Conservation (phyloP, 2,113 vertebrate genomes). For the Myotis davidii region DNA sequence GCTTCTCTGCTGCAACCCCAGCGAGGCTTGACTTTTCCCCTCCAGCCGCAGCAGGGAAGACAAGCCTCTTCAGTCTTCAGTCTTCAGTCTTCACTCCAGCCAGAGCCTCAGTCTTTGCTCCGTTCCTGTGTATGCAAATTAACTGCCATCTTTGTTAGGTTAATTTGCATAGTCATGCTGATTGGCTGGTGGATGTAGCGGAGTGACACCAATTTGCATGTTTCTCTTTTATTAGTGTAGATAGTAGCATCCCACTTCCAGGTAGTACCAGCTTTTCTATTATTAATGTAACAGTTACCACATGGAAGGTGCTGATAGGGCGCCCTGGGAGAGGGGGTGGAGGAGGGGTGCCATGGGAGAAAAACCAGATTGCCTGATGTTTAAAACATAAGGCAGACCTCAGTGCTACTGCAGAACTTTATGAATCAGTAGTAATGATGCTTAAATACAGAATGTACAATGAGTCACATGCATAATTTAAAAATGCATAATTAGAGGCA, state of each 20-base stretch:
- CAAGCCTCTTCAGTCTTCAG: too few species aligned
- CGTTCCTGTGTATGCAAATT: too few species aligned
- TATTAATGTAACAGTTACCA: background rate
- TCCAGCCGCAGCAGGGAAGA: too few species aligned
- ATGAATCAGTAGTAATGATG: background rate
- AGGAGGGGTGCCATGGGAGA: background rate
- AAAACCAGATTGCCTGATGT: background rate
- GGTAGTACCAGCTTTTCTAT: background rate
- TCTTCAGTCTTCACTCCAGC: too few species aligned
- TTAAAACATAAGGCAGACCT: background rate
- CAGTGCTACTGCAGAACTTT: background rate
- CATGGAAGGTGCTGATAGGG: background rate
- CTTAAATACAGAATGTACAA: background rate
- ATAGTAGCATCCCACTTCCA: background rate
- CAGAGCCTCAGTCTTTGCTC: too few species aligned
- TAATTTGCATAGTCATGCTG: too few species aligned
- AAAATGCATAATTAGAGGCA: background rate
- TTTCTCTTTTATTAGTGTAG: too few species aligned
- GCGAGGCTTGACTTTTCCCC: too few species aligned
- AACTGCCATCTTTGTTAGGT: too few species aligned
- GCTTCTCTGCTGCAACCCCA: too few species aligned
- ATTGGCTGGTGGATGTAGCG: too few species aligned
- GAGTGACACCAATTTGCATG: too few species aligned
- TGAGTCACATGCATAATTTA: background rate
- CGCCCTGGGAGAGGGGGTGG: accelerated